Evolutionary conservation across 2,113 vertebrate species (phyloP).

Genomic region (Gadus chalcogrammus): DNA sequence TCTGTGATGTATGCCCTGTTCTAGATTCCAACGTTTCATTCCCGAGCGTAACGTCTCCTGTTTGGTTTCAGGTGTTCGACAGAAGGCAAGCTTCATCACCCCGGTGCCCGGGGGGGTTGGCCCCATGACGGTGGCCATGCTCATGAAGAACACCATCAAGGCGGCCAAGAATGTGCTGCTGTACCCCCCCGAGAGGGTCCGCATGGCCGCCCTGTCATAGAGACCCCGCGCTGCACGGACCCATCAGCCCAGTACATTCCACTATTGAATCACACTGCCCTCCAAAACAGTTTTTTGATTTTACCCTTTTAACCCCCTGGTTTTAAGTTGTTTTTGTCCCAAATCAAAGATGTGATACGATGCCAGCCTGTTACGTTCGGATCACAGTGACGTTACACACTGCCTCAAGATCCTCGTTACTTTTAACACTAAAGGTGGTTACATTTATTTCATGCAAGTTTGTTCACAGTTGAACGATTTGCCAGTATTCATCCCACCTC

Average conservation of each 20-base stretch:
- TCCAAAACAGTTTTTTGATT: constrained; percentile 16
- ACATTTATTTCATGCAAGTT: constrained; percentile 41
- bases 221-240: neutral
- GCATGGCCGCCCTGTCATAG: constrained; percentile 73
- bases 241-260: constrained; percentile 57
- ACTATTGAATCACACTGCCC: constrained; percentile 25
- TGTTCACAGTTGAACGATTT: constrained; percentile 13
- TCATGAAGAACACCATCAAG: constrained; percentile 98
- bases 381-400: no score
- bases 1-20: no score
- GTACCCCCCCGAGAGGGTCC: constrained; percentile 69
- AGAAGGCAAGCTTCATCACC: constrained; percentile 94
- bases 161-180: constrained; percentile 88
- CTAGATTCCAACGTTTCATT: no score
- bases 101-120: constrained; percentile 94
- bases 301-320: constrained; percentile 10
- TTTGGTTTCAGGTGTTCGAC: constrained; percentile 76
- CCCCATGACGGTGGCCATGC: constrained; percentile 98
- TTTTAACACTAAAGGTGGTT: constrained; percentile 39
- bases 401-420: no score
- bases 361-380: constrained; percentile 16
- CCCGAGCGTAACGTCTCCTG: neutral
- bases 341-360: constrained; percentile 36
- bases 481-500: constrained; percentile 43
- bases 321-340: constrained; percentile 39